Evolutionary conservation across 1,140 invertebrate genomes (phyloP), one percentile per base, ranked within the genome.

Genomic region (Globodera ellingtonae): DNA sequence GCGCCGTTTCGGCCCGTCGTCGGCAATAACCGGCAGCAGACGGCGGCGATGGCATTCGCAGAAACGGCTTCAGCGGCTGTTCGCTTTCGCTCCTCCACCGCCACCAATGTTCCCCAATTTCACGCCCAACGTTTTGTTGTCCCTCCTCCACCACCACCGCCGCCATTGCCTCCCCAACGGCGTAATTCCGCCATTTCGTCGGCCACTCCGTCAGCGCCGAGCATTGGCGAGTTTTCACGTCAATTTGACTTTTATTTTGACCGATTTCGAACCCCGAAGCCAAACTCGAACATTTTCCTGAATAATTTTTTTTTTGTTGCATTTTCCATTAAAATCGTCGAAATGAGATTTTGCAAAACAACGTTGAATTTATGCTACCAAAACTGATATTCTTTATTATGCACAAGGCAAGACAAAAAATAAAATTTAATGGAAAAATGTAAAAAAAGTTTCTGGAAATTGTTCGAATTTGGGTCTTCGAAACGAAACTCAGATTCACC

Each of bases 141-240:
- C 46, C 62, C 47, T 46, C 8, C 79, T 8, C 79, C 59, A 50
- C 8, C 35, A 6, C 9, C 47, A 3, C 67, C 35, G 44, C 72
- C 79, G 15, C 83, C 83, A 73, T 52, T 76, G 48, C 83, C 83
- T 46, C 83, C 83, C 44, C 71, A 79, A 77, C 72, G 83, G 24
- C 70, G 83, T 21, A 85, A 84, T 70, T 85, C 83, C 15, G 72
- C 83, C 18, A 84, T 84, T 65, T 81, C 84, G n/a, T 70, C 83
- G n/a, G 82, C 82, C 15, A 84, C 82, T 0, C 52, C 83, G 13
- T 72, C 59, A 18, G 83, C 83, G 21, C 83, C 83, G 13, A 77
- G 75, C 24, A 77, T 77, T 46, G 75, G 75, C 67, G 7, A 8
- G 13, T 73, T 52, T 52, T 35, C 35, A 35, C 35, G 35, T 35